These are phyloP conservation scores for Hydrophis major DNA, from an alignment of 2,797 vertebrate species.

Conservation along the genomic window DNA sequence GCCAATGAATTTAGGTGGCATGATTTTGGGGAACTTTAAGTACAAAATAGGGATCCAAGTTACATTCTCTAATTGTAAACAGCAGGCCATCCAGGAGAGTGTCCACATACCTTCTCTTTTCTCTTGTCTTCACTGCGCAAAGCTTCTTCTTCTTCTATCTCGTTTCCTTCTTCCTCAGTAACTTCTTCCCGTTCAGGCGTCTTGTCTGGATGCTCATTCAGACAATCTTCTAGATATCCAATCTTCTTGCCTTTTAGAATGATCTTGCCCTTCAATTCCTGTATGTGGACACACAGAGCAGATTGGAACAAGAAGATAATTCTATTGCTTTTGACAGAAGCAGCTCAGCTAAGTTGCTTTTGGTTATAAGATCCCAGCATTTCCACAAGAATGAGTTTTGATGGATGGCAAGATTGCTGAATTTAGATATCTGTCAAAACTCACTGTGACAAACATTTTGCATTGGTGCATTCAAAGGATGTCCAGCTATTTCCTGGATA, in stretches of 20 bases:
- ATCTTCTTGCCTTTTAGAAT: slow-evolving; percentile 92
- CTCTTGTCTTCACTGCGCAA: slow-evolving; percentile 69
- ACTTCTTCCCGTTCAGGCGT: slow-evolving; percentile 72
- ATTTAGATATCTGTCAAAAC: not conserved
- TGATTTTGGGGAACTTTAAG: not conserved
- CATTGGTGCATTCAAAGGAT: not conserved
- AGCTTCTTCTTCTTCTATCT: slow-evolving; percentile 72
- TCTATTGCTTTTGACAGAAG: not conserved
- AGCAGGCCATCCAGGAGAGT: fast-evolving
- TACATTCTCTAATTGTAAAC: not conserved
- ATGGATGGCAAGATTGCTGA: not conserved
- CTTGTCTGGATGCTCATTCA: slow-evolving; percentile 74
- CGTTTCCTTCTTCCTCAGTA: slow-evolving; percentile 76
- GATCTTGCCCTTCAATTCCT: slow-evolving; percentile 88
- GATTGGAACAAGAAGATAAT: not conserved
- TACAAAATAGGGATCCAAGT: not conserved
- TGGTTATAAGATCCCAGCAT: not conserved
- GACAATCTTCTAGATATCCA: slow-evolving; percentile 74
- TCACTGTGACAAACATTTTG: not conserved
- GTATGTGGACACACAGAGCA: not conserved
- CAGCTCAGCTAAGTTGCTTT: not conserved
- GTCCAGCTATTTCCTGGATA: not conserved
- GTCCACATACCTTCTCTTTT: slow-evolving; percentile 68
- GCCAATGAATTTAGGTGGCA: not conserved
- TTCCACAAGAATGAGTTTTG: not conserved